phyloP scores from a whole-genome alignment of 2,888 invertebrate genomes.

The Aleiodes leptofemur region DNA sequence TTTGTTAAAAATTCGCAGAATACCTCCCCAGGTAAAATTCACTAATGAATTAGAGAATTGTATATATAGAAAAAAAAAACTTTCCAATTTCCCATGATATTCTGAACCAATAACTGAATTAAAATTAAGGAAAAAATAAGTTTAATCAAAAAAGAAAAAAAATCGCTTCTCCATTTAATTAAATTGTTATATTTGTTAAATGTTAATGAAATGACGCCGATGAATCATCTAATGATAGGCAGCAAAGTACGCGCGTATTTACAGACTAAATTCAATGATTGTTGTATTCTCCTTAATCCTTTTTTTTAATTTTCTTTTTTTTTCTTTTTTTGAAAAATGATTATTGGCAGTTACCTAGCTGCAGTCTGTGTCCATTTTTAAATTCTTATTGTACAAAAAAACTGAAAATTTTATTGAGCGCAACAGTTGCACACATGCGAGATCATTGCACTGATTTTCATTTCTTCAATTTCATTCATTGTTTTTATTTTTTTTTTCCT shows the following conservation, averaged over 20 bases:
- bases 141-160: too few relatives aligned
- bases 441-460: slow-evolving; percentile 68
- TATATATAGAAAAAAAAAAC: background rate
- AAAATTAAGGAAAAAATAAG: slow-evolving; percentile 23
- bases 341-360: slow-evolving; percentile 73
- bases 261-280: background rate
- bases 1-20: too few relatives aligned
- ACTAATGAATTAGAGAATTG: too few relatives aligned
- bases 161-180: too few relatives aligned
- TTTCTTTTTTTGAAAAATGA: slow-evolving; percentile 54
- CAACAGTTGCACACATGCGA: slow-evolving; percentile 69
- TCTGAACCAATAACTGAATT: background rate
- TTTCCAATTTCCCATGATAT: too few relatives aligned
- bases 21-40: too few relatives aligned
- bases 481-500: background rate
- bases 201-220: background rate
- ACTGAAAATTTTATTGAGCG: slow-evolving; percentile 71
- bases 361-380: slow-evolving; percentile 64
- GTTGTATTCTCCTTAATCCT: background rate
- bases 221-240: slow-evolving; percentile 10
- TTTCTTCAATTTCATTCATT: slow-evolving; percentile 16
- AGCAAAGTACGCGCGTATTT: slow-evolving; percentile 19
- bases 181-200: background rate
- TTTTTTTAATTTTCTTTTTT: slow-evolving; percentile 25
- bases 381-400: slow-evolving; percentile 65